Evolutionary conservation across 2,888 invertebrate genomes (phyloP), one percentile per base, ranked within the genome.

Genomic region (Chrysina gloriosa): DNA sequence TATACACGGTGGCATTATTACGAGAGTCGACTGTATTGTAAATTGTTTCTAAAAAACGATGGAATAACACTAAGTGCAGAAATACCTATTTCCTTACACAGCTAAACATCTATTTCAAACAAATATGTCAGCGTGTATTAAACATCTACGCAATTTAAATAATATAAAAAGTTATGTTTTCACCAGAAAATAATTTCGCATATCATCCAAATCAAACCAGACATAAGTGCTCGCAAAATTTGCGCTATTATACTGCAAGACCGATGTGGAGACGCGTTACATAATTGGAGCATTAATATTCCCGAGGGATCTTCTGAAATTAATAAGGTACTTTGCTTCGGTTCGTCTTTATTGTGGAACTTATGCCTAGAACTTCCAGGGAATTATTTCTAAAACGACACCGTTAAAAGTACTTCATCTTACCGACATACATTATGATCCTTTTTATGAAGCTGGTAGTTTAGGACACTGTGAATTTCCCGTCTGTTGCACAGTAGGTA

Each of bases 391-490:
- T 2, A 34, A 64, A 7, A 19, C 11, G 1, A 25, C 7, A 7
- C 70, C 71, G 3, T 47, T 73, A 6, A 71, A 69, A 71, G 78
- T 92, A 9, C 84, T 89, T 0, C 89, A 93, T 25, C 76, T 93
- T 47, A 88, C 90, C 0, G 93, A 95, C 77, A 87, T 92, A n/a
- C 95, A 95, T 78, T 87, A 90, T 54, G 94, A 95, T 80, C 89
- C 89, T 0, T 78, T 86, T 1, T 95, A 95, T 77, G 84, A 86
- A 69, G 84, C 87, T 0, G 87, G 86, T 34, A 86, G 90, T 0
- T 87, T 89, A 42, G 89, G 91, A 0, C 83, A 86, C 1, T 95
- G 95, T 77, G 86, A 85, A 0, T 91, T 91, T 72, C 92, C 93
- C 0, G 84, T 90, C 3, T 95, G 95, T 77, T 95, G 95, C 77